A percentile compares a stretch with the other conserved stretches of the same genome.
These are phyloP conservation scores for Stomatorhinus walkeri DNA, from an alignment of 2,797 vertebrate species.

Conservation along the genomic window DNA sequence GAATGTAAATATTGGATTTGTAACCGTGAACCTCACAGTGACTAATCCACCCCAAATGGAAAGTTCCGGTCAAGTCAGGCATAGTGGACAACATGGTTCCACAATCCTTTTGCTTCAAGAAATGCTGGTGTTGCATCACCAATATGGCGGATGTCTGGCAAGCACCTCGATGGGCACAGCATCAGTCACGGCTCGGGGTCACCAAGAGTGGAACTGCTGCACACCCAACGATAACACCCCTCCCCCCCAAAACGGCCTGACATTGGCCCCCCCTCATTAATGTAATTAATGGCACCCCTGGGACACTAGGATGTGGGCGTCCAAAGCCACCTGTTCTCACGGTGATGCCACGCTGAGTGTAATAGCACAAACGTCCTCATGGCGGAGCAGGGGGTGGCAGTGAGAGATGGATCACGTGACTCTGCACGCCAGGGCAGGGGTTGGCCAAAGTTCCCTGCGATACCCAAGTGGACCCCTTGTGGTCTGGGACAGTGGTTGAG, in stretches of 20 bases:
- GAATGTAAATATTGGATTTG: constrained; percentile 3
- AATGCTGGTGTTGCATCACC: constrained; percentile 14
- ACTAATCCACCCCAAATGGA: neutral
- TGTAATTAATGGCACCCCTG: neutral
- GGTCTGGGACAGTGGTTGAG: neutral
- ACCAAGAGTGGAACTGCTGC: neutral
- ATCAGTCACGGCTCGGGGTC: constrained; percentile 1
- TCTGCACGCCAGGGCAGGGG: neutral
- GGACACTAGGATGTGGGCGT: neutral
- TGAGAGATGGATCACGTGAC: neutral
- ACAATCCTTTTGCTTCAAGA: constrained; percentile 1
- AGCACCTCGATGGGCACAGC: neutral
- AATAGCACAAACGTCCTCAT: neutral
- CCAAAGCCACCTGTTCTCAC: neutral
- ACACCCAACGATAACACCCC: neutral
- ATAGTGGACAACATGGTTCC: neutral
- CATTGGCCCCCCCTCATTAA: neutral
- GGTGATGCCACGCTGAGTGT: neutral
- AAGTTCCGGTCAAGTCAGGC: neutral
- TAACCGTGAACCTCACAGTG: neutral
- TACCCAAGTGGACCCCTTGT: neutral
- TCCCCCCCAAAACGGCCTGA: neutral
- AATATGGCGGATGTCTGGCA: neutral
- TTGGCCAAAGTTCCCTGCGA: neutral
- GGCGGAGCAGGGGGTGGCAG: neutral